Evolutionary conservation across 2,888 invertebrate species (phyloP), one percentile per base, ranked within the genome.

Genomic region (Caenorhabditis plicata): DNA sequence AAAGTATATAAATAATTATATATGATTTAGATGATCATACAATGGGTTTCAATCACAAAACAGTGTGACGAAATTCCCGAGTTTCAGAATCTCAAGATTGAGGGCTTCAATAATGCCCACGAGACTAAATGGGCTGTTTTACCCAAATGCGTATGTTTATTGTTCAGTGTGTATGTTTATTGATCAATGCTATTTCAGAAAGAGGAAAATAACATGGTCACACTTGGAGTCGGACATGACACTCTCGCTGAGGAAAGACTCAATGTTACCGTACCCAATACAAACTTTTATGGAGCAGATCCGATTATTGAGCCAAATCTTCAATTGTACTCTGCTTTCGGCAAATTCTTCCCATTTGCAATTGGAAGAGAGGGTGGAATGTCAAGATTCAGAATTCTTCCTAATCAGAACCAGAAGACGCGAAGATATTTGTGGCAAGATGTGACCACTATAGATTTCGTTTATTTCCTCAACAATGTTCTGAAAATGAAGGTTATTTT

Each of bases 281-380:
- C 41, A 15, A 27, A 41, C 3, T 54, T 64, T 26, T 53, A 49
- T 25, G 60, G 56, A 17, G 64, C 58, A 17, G 64, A 64, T 31
- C 64, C 64, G 41, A 54, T 55, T 11, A 43, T 41, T n/a, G 55
- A 50, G 20, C 40, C 45, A 15, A 64, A 64, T 44, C 31, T 25
- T n/a, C 44, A 54, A 19, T n/a, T 58, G 15, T 64, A 64, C 41
- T 44, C 54, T 17, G 26, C 39, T 4, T 51, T 64, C 31, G 58
- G 58, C 22, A 47, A 35, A 22, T 64, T 45, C 36, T 54, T 45
- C 38, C 51, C 54, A 9, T 58, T 54, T 15, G 64, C 64, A 13
- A 41, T 64, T 29, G 50, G 58, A 27, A 40, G 42, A 15, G 32
- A 39, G 8, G 29, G 40, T 17, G 51, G 51, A 20, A 49, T 53